These are phyloP conservation scores for Pituophis catenifer DNA, from an alignment of 2,113 vertebrate genomes.

Conservation along the genomic window DNA sequence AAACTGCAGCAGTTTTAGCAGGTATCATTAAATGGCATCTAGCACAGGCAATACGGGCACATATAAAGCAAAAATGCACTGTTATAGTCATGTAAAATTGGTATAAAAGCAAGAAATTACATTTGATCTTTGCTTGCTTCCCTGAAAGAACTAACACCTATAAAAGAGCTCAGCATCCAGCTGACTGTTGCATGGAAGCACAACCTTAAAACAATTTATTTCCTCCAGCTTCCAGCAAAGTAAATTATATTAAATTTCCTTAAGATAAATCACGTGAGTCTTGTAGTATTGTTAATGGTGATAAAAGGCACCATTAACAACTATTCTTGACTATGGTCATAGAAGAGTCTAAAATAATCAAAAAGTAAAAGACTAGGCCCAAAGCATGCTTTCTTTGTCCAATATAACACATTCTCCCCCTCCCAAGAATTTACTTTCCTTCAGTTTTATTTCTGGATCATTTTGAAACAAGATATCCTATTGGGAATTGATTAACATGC, in stretches of 20 bases:
- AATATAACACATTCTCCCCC: background rate
- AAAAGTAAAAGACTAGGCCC: background rate
- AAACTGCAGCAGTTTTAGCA: background rate
- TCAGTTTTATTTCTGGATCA: background rate
- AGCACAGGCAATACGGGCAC: slow-evolving; percentile 11
- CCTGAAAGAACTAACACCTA: background rate
- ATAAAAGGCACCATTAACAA: background rate
- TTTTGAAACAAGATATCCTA: background rate
- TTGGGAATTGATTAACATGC: background rate
- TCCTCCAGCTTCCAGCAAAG: background rate
- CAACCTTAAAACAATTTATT: background rate
- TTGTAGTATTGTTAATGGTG: background rate
- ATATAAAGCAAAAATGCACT: slow-evolving; percentile 11
- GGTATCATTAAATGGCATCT: slow-evolving; percentile 24
- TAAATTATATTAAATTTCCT: background rate
- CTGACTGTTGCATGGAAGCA: background rate
- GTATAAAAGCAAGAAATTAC: background rate
- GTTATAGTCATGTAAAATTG: background rate
- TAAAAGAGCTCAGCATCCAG: background rate
- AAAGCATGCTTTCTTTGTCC: no score
- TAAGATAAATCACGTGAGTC: background rate
- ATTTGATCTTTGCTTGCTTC: background rate
- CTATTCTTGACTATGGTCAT: background rate
- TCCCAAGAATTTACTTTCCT: background rate
- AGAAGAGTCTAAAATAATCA: background rate